Base-by-base conservation (phyloP, 1,140 invertebrate species). In the Drosophila chauvacae region DNA sequence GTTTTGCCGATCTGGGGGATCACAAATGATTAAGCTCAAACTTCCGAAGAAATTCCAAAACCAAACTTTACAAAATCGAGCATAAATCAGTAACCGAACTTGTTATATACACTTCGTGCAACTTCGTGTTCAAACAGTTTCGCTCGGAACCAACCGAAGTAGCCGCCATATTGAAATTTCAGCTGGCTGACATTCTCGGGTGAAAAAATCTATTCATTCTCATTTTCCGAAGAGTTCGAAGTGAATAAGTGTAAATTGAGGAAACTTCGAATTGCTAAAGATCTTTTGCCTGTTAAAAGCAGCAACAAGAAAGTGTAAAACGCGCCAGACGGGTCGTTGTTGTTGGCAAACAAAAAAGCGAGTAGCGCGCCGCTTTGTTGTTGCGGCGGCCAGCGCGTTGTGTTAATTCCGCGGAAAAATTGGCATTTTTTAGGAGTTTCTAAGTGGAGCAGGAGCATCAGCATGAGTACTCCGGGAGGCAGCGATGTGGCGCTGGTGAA, bases 121-220 rank as follows among this genome's bases (percentile, higher is more conserved):
- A 3, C 6, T 56, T 56, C 51, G 51, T 55, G 20, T 4, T 1
- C 33, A 37, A 10, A 2, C 9, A 68, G 30, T 47, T 63, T 50
- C 53, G 45, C 20, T 62, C 7, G 13, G 20, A 68, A 10, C 68
- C 64, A 70, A 6, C 76, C 82, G 82, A 85, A 86, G 60, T 6
- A 48, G 75, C 59, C 62, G 83, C 83, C 82, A 86, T 86, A 47
- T 86, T 85, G 82, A 45, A 86, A 68, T 66, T 72, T 56, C 41
- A 77, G 44, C 44, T 61, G 62, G 48, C 42, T 48, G 70, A 44
- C 58, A 56, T 41, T 68, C 61, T 85, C 81, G 73, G 41, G 75
- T 71, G 79, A 87, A 87, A 85, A 86, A 71, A 39, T 62, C 11
- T 39, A 41, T 56, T 66, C 20, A 33, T 39, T 50, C 26, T 3